phyloP scores from a whole-genome alignment of 37 sponge, comb jelly and placozoan genomes.

The Diacarnus erythraeanus region DNA sequence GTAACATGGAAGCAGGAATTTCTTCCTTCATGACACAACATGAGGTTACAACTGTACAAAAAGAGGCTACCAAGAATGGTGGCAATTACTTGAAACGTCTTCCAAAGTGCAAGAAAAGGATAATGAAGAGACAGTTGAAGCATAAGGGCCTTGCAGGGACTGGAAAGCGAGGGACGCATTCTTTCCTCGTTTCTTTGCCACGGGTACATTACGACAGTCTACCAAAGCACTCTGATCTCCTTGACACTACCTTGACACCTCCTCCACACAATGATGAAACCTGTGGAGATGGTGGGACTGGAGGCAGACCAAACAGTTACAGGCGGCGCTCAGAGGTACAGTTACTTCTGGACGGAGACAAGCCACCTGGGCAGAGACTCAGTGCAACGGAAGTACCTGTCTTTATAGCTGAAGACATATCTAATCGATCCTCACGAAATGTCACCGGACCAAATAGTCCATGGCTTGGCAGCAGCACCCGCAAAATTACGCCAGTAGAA shows the following conservation, averaged over 20 bases:
- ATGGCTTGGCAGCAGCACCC: constrained; percentile 14
- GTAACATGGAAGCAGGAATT: not conserved
- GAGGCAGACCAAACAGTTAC: not conserved
- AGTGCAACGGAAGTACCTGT: constrained; percentile 11
- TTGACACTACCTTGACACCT: too few relatives aligned
- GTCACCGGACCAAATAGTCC: not conserved
- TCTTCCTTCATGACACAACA: not conserved
- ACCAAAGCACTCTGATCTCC: too few relatives aligned
- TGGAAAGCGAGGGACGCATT: constrained; percentile 6
- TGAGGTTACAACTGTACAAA: not conserved
- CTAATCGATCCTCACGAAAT: not conserved
- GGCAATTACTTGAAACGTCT: not conserved
- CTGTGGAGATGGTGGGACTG: not conserved
- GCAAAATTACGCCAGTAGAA: constrained; percentile 26
- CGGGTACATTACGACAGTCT: not conserved
- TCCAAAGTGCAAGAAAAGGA: not conserved
- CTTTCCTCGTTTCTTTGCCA: constrained; percentile 1
- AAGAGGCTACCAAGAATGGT: not conserved
- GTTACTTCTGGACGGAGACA: constrained; percentile 39
- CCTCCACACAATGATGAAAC: not conserved
- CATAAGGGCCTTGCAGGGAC: not conserved
- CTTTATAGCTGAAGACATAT: constrained; percentile 30
- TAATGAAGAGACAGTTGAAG: not conserved
- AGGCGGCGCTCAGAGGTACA: constrained; percentile 39
- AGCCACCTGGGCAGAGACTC: constrained; percentile 21